Percentiles rank a stretch among this genome's conserved stretches.
Conservation (phyloP, 35 echinoderm and acorn worm genomes). For the Heliocidaris tuberculata region DNA sequence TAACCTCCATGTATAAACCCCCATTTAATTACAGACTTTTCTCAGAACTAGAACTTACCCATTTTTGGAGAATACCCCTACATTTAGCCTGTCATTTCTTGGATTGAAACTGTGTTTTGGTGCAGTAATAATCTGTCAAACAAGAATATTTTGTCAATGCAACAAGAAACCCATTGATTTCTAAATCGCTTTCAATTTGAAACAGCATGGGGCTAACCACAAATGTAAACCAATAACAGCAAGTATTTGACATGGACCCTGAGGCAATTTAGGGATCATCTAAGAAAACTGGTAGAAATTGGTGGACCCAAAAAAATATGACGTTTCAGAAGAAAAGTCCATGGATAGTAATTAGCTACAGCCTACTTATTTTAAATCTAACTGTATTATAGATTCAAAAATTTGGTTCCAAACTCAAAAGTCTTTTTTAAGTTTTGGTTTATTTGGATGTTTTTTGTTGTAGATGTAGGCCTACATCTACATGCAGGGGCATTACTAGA, state of each 20-base stretch:
- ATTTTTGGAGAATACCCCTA: background rate
- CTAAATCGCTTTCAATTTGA: background rate
- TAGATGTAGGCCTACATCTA: too few relatives aligned
- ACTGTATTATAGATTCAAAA: too few relatives aligned
- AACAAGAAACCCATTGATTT: background rate
- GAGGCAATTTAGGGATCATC: background rate
- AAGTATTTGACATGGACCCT: conserved; percentile 1
- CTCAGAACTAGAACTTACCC: too few relatives aligned
- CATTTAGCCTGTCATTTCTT: background rate
- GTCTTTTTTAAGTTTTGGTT: too few relatives aligned
- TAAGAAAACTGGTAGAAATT: background rate
- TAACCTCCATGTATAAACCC: background rate
- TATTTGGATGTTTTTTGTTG: too few relatives aligned
- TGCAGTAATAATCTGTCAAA: background rate
- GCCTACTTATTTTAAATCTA: too few relatives aligned
- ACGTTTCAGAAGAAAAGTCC: too few relatives aligned
- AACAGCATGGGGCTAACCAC: conserved; percentile 4
- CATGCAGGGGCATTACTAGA: too few relatives aligned
- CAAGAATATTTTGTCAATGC: background rate
- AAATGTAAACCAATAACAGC: background rate
- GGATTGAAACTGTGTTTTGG: background rate
- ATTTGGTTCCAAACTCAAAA: too few relatives aligned
- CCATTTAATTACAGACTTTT: background rate
- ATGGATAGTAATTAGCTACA: too few relatives aligned
- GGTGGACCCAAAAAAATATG: background rate